phyloP scores from a whole-genome alignment of 2,113 vertebrate genomes.

The Euleptes europaea region DNA sequence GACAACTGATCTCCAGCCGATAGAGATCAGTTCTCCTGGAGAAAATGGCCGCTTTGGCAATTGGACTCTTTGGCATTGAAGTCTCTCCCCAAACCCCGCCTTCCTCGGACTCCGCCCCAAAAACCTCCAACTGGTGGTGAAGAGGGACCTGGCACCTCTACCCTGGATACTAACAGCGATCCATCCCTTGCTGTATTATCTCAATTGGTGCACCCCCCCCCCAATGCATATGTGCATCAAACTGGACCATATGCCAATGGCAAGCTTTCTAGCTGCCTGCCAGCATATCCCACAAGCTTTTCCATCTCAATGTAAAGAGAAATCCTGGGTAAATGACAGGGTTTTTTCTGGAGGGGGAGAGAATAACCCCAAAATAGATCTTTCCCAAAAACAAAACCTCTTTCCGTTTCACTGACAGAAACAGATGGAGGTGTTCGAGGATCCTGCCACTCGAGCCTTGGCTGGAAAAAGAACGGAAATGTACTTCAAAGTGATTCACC shows the following conservation, averaged over 20 bases:
- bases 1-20: too few species aligned
- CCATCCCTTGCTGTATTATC: too few species aligned
- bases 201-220: too few species aligned
- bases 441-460: conserved; percentile 67
- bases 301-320: conserved; percentile 66
- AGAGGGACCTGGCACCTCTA: too few species aligned
- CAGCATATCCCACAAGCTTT: conserved; percentile 16
- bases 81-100: too few species aligned
- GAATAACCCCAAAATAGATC: conserved; percentile 77
- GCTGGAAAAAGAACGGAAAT: conserved; percentile 47
- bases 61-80: too few species aligned
- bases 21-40: too few species aligned
- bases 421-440: conserved; percentile 74
- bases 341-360: conserved; percentile 55
- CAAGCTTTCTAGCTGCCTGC: conserved; percentile 43
- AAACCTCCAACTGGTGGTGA: too few species aligned
- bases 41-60: too few species aligned
- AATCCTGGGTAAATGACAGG: conserved; percentile 61
- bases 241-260: background rate
- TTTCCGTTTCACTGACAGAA: conserved; percentile 76
- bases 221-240: too few species aligned
- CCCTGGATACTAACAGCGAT: too few species aligned
- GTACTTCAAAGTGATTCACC: conserved; percentile 42
- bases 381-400: conserved; percentile 84
- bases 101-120: too few species aligned